A percentile compares a stretch with the other conserved stretches of the same genome.
These are phyloP conservation scores for Melanaphis sacchari DNA, from an alignment of 1,140 invertebrate genomes.

Conservation along the genomic window DNA sequence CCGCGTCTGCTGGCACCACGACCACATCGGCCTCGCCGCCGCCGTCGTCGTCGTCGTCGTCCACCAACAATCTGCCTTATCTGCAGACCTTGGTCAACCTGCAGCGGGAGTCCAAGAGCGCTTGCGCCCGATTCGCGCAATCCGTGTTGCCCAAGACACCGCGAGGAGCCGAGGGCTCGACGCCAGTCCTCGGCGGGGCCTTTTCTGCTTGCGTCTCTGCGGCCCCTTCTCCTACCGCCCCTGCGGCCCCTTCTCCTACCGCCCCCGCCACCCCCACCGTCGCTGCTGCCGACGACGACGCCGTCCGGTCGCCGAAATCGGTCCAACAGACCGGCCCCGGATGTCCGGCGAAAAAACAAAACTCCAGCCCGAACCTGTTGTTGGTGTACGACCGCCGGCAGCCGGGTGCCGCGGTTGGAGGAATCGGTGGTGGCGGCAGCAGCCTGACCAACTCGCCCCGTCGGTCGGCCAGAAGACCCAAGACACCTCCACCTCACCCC, in stretches of 20 bases:
- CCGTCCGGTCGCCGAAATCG: not conserved
- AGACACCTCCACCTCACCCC: not conserved
- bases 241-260: too few relatives aligned
- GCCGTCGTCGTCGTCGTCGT: not conserved
- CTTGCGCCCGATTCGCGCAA: slow-evolving; percentile 46
- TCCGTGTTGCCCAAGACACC: slow-evolving; percentile 33
- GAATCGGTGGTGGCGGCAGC: not conserved
- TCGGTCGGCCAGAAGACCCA: not conserved
- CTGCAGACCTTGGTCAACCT: slow-evolving; percentile 58
- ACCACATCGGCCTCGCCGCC: not conserved
- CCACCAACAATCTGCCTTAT: slow-evolving; percentile 58
- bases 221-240: too few relatives aligned
- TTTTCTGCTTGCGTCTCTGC: too few relatives aligned
- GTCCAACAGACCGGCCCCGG: not conserved
- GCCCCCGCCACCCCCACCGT: too few relatives aligned
- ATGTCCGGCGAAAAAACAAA: slow-evolving; percentile 48
- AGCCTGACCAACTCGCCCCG: slow-evolving; percentile 37
- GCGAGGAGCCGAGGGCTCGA: not conserved
- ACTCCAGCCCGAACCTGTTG: slow-evolving; percentile 43
- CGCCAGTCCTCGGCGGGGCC: slow-evolving; percentile 26
- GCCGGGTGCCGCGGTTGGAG: too few relatives aligned
- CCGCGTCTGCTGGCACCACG: not conserved
- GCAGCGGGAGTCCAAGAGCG: slow-evolving; percentile 49
- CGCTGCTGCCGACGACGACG: not conserved
- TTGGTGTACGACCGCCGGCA: slow-evolving; percentile 51